Conservation (phyloP, 2,797 vertebrate genomes). For the Pampus argenteus region DNA sequence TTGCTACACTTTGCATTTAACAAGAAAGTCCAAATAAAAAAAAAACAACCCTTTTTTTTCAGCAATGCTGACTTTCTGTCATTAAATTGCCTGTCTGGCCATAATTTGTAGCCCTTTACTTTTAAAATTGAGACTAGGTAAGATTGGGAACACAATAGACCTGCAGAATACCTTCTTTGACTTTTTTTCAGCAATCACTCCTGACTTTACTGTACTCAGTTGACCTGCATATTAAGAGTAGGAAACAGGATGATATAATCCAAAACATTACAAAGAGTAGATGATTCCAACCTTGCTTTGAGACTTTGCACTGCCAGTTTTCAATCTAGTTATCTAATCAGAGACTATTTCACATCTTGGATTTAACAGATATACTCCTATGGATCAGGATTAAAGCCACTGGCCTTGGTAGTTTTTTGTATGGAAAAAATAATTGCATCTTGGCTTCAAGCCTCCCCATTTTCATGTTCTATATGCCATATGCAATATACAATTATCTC, state of each 20-base stretch:
- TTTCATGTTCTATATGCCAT: neutral
- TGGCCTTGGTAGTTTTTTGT: conserved; percentile 1
- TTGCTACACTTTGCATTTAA: conserved; percentile 31
- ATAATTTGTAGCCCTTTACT: neutral
- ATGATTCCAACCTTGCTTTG: no score
- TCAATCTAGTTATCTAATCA: conserved; percentile 8
- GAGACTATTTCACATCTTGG: conserved; percentile 1
- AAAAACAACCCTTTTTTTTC: neutral
- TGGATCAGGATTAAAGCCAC: conserved; percentile 8
- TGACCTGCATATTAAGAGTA: conserved; percentile 2
- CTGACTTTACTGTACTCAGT: conserved; percentile 14
- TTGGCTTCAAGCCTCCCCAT: neutral
- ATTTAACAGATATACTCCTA: conserved; percentile 13
- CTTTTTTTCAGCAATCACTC: conserved; percentile 3
- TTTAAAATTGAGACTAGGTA: neutral
- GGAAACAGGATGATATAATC: neutral
- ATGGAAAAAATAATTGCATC: neutral
- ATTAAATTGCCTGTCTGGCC: neutral
- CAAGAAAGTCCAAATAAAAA: conserved; percentile 23
- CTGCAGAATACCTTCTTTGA: neutral
- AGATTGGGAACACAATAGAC: neutral
- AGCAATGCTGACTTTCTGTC: neutral
- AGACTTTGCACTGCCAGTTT: neutral
- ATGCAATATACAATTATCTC: conserved; percentile 1
- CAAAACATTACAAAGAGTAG: neutral